Evolutionary conservation across 2,888 invertebrate genomes (phyloP).

Genomic region (Macrophya alboannulata): DNA sequence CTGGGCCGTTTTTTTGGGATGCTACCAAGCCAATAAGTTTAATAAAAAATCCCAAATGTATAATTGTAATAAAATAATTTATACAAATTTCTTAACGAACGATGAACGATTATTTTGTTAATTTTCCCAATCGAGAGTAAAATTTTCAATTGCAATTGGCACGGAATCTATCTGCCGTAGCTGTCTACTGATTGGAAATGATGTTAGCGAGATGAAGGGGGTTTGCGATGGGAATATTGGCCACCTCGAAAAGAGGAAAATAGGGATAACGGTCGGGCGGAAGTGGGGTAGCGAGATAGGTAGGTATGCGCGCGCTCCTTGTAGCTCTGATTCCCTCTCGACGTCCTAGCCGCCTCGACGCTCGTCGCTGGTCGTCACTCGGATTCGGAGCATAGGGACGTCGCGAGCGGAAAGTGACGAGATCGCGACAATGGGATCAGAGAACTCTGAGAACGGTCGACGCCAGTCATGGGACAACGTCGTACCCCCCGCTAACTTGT

Average conservation of each 20-base stretch:
- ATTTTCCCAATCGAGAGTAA: not conserved
- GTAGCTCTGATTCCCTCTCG: slow-evolving; percentile 4
- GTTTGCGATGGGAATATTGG: slow-evolving; percentile 4
- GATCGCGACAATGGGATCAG: slow-evolving; percentile 44
- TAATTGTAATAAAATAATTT: not conserved
- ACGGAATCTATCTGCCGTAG: not conserved
- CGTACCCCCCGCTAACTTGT: slow-evolving; percentile 11
- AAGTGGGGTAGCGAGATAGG: not conserved
- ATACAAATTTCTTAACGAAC: not conserved
- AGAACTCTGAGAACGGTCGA: slow-evolving; percentile 9
- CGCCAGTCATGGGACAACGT: slow-evolving; percentile 34
- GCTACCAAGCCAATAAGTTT: too few species aligned
- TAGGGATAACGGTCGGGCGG: slow-evolving; percentile 21
- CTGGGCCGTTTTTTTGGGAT: too few species aligned
- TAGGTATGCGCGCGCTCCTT: not conserved
- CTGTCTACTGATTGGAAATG: not conserved
- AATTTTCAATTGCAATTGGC: not conserved
- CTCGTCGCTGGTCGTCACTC: slow-evolving; percentile 68
- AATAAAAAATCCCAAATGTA: too few species aligned
- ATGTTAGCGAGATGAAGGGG: slow-evolving; percentile 1
- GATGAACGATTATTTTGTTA: not conserved
- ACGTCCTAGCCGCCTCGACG: slow-evolving; percentile 60
- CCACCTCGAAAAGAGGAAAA: slow-evolving; percentile 33
- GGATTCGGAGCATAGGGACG: slow-evolving; percentile 65
- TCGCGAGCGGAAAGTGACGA: slow-evolving; percentile 56